Evolutionary conservation across 64 coral and sea anemone genomes (phyloP).

Genomic region (Stylophora pistillata): DNA sequence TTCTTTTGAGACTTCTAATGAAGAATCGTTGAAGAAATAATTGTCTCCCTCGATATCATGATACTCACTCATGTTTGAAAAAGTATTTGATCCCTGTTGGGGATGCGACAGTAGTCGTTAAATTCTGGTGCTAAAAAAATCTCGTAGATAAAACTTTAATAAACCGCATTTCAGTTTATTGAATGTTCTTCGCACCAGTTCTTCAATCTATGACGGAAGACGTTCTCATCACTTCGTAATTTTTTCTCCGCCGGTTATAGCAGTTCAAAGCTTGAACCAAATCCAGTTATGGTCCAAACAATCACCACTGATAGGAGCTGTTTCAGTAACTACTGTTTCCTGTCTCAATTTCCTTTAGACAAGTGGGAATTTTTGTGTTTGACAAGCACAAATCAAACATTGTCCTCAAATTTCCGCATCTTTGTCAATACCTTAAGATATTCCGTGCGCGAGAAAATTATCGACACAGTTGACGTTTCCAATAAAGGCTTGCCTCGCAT

Average conservation of each 20-base stretch:
- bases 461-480: background rate
- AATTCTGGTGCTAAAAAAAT: background rate
- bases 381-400: too few relatives aligned
- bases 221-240: too few relatives aligned
- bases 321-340: background rate
- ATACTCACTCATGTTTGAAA: background rate
- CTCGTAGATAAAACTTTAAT: background rate
- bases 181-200: background rate
- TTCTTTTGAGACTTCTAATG: background rate
- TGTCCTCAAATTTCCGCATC: background rate
- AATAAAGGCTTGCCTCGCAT: background rate
- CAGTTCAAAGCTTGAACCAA: background rate
- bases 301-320: background rate
- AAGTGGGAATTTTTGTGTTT: background rate
- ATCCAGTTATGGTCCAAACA: background rate
- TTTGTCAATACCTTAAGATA: background rate
- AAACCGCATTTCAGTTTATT: constrained; percentile 2
- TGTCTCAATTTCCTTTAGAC: background rate
- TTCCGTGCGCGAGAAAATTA: background rate
- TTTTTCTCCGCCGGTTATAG: background rate
- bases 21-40: background rate
- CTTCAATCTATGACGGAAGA: background rate
- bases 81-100: background rate
- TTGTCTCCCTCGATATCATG: background rate
- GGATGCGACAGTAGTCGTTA: background rate